Evolutionary conservation across 2,888 invertebrate genomes (phyloP).

Genomic region (Agrotis ipsilon): DNA sequence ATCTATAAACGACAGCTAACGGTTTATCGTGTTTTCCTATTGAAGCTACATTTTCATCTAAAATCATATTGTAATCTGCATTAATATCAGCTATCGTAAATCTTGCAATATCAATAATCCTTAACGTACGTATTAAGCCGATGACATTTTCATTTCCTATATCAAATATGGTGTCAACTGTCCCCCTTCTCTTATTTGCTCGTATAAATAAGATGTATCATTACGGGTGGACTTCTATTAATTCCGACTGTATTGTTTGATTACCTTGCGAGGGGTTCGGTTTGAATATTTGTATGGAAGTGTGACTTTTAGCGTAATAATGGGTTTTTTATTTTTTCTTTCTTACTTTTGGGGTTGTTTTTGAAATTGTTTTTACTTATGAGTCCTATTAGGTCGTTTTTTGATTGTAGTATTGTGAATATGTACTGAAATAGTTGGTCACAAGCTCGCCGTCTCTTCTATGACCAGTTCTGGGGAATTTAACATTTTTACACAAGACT

Average conservation of each 20-base stretch:
- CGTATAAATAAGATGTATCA: slow-evolving; percentile 81
- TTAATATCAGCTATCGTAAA: slow-evolving; percentile 71
- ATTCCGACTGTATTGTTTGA: slow-evolving; percentile 60
- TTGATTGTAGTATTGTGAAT: not conserved
- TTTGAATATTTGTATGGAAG: slow-evolving; percentile 50
- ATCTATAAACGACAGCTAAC: not conserved
- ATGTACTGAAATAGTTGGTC: not conserved
- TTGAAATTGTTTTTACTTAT: not conserved
- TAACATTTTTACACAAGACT: not conserved
- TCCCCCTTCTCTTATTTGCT: slow-evolving; percentile 78
- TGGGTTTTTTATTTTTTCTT: slow-evolving; percentile 15
- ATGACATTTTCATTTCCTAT: slow-evolving; percentile 90
- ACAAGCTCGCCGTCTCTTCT: not conserved
- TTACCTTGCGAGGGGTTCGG: slow-evolving; percentile 45
- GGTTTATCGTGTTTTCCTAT: not conserved
- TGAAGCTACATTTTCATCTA: not conserved
- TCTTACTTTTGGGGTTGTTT: not conserved
- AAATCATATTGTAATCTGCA: slow-evolving; percentile 42
- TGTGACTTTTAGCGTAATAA: slow-evolving; percentile 32
- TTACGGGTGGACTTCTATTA: slow-evolving; percentile 62
- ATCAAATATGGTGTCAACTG: slow-evolving; percentile 80
- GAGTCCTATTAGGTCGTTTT: not conserved
- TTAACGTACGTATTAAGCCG: slow-evolving; percentile 84
- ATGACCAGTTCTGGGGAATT: not conserved
- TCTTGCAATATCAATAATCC: slow-evolving; percentile 85